Conservation (phyloP, 1,140 invertebrate species). For the Latrodectus geometricus region DNA sequence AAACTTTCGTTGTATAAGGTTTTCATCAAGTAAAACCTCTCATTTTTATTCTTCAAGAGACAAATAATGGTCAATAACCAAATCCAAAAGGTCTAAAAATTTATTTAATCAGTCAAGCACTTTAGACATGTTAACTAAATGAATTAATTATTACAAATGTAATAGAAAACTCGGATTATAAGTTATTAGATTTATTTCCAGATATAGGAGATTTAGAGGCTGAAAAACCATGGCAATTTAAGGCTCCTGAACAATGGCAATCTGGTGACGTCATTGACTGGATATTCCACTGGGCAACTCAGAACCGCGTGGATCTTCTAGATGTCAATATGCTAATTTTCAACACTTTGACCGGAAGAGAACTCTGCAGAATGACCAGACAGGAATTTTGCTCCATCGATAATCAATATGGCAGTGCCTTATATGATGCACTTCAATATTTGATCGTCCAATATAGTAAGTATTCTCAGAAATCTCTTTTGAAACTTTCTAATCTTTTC, state of each 20-base stretch:
- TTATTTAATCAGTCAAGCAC: no score
- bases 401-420: slow-evolving; percentile 21
- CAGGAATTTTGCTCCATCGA: slow-evolving; percentile 49
- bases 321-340: slow-evolving; percentile 54
- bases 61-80: no score
- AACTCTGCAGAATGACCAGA: slow-evolving; percentile 38
- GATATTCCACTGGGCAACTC: slow-evolving; percentile 49
- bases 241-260: slow-evolving; percentile 47
- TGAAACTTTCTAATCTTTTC: no score
- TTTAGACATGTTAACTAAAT: no score
- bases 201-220: slow-evolving; percentile 49
- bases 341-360: slow-evolving; percentile 38
- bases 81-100: no score
- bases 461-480: not conserved
- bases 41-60: no score
- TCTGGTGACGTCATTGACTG: slow-evolving; percentile 47
- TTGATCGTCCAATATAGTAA: slow-evolving; percentile 46
- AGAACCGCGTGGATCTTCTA: slow-evolving; percentile 35
- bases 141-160: no score
- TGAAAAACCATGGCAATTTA: slow-evolving; percentile 49
- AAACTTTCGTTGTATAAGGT: no score
- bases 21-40: no score
- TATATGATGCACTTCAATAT: slow-evolving; percentile 37
- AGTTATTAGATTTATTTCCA: not conserved
- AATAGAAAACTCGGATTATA: no score